phyloP scores from a whole-genome alignment of 2,797 vertebrate genomes.

The Microctenopoma stevenorrisi region DNA sequence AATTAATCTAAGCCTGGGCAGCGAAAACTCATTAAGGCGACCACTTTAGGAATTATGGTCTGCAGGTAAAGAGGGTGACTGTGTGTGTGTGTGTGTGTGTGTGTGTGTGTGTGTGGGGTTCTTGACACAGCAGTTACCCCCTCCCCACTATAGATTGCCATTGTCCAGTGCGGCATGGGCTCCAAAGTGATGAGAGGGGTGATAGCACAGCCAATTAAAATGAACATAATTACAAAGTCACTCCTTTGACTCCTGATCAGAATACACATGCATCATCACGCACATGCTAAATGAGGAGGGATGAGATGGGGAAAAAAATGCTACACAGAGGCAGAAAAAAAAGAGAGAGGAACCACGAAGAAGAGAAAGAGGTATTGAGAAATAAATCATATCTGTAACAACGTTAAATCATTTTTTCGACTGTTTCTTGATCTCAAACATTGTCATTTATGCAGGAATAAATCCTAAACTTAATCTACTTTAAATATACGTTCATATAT shows the following conservation, averaged over 20 bases:
- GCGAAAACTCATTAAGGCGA: conserved; percentile 83
- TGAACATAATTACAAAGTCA: conserved; percentile 90
- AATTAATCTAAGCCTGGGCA: conserved; percentile 80
- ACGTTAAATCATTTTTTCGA: no score
- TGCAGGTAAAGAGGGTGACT: conserved; percentile 69
- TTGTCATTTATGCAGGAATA: no score
- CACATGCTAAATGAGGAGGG: conserved; percentile 33
- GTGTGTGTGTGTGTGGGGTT: conserved; percentile 34
- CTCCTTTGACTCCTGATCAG: conserved; percentile 85
- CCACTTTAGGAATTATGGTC: conserved; percentile 78
- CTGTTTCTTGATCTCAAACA: no score
- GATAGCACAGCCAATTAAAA: conserved; percentile 90
- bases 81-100: conserved; percentile 39
- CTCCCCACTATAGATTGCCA: conserved; percentile 65
- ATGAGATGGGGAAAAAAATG: conserved; percentile 7
- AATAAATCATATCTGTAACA: background rate
- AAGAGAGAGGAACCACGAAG: background rate
- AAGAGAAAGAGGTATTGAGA: background rate
- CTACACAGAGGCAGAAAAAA: conserved; percentile 16
- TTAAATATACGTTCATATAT: no score
- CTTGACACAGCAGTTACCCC: conserved; percentile 59
- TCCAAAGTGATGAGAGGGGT: conserved; percentile 80
- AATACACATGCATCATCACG: conserved; percentile 78
- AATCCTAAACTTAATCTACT: no score
- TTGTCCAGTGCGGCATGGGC: conserved; percentile 78